phyloP scores from a whole-genome alignment of 1,140 invertebrate species.

The Himalopsyche phryganea region DNA sequence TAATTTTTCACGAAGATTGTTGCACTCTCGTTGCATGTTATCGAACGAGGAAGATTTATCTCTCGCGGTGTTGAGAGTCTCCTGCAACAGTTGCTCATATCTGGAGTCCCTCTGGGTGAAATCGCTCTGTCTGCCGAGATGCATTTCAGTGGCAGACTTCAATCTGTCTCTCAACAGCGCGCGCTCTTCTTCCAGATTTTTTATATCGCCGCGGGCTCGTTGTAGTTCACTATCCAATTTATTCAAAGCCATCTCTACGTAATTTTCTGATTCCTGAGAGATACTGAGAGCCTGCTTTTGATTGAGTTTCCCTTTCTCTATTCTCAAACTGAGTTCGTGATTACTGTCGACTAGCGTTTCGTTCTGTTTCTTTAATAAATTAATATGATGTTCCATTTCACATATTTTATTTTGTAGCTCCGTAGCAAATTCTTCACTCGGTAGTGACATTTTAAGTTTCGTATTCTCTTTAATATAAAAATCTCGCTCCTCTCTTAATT shows the following conservation, averaged over 20 bases:
- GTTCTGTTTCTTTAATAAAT: conserved; percentile 49
- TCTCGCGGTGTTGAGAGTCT: conserved; percentile 1
- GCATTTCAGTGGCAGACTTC: conserved; percentile 38
- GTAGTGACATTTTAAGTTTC: conserved; percentile 41
- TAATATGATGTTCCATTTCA: conserved; percentile 48
- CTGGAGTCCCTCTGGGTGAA: too few relatives aligned
- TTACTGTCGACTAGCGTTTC: conserved; percentile 37
- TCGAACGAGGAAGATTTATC: conserved; percentile 7
- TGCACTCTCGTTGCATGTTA: conserved; percentile 45
- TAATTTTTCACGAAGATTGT: conserved; percentile 46
- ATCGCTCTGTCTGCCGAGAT: too few relatives aligned
- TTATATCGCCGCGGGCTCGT: conserved; percentile 50
- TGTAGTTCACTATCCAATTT: conserved; percentile 54
- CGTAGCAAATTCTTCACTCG: conserved; percentile 41
- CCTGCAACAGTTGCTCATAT: too few relatives aligned
- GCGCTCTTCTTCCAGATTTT: conserved; percentile 54
- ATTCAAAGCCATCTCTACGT: conserved; percentile 41
- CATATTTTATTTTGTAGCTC: conserved; percentile 44
- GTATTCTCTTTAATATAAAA: conserved; percentile 46
- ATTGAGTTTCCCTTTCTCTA: conserved; percentile 6
- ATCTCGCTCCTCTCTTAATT: conserved; percentile 45
- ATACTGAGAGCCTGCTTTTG: conserved; percentile 3
- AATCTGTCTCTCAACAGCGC: conserved; percentile 52
- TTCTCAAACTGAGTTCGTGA: conserved; percentile 5
- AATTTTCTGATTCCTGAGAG: conserved; percentile 15